phyloP scores from a whole-genome alignment of 2,113 vertebrate species.

The Alouatta palliata region DNA sequence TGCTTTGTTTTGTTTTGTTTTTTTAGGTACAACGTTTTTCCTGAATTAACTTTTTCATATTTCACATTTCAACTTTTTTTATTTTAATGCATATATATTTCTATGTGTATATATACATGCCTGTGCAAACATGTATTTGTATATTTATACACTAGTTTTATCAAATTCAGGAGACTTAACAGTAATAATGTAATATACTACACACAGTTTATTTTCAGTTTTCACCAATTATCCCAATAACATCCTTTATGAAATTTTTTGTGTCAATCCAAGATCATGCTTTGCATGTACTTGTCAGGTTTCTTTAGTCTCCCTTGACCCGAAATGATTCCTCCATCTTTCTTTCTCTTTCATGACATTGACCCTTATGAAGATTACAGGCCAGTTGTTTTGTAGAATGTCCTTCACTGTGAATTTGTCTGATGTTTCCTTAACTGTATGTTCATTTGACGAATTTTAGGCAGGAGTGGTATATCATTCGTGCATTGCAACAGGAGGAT shows the following conservation, averaged over 20 bases:
- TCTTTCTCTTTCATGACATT: background rate
- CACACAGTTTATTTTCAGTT: background rate
- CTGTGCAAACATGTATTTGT: fast-evolving
- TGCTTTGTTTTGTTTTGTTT: background rate
- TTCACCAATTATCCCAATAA: background rate
- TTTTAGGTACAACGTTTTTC: background rate
- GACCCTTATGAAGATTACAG: background rate
- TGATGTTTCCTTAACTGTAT: background rate
- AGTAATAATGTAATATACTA: background rate
- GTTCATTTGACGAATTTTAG: background rate
- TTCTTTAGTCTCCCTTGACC: background rate
- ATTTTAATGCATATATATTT: background rate
- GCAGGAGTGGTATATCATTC: background rate
- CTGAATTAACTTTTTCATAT: background rate
- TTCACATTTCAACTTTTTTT: constrained; percentile 26
- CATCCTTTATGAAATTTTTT: background rate
- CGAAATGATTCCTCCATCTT: background rate
- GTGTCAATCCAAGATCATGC: background rate
- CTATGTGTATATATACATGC: background rate
- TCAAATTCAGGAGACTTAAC: background rate
- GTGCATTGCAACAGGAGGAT: background rate
- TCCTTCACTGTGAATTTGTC: background rate
- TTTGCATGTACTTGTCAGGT: background rate
- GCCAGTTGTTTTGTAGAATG: background rate
- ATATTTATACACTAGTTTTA: background rate